These are phyloP conservation scores for Threskiornis aethiopicus DNA, from an alignment of 2,797 vertebrate species.

Conservation along the genomic window DNA sequence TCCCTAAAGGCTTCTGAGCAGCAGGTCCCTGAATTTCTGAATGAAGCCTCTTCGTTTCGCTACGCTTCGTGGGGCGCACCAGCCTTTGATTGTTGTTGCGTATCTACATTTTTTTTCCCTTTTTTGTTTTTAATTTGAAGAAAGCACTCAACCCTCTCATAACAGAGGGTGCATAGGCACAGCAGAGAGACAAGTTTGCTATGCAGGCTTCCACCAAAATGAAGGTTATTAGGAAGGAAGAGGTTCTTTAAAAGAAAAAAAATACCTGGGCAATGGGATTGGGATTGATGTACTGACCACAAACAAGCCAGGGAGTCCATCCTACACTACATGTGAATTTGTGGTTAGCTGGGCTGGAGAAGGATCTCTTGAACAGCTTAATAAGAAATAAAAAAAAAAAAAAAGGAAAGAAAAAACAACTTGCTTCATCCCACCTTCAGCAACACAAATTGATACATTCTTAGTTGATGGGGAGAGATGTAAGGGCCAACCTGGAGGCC, in stretches of 20 bases:
- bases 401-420: not conserved
- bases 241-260: not conserved
- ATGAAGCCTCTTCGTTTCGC: not conserved
- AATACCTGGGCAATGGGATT: not conserved
- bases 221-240: not conserved
- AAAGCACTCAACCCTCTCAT: conserved; percentile 43
- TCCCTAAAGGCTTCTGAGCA: conserved; percentile 34
- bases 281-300: not conserved
- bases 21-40: conserved; percentile 36
- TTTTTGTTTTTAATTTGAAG: conserved; percentile 14
- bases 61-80: not conserved
- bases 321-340: not conserved
- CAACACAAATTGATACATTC: not conserved
- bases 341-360: not conserved
- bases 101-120: not conserved
- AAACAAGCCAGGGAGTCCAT: not conserved
- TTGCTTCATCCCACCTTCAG: conserved; percentile 8
- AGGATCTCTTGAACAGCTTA: not conserved
- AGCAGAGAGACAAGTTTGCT: conserved; percentile 25
- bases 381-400: too few relatives aligned
- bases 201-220: conserved; percentile 21
- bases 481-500: not conserved
- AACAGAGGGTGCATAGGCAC: conserved; percentile 47
- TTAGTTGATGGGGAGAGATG: not conserved
- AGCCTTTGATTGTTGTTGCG: not conserved